Conservation (phyloP, 2,797 vertebrate genomes). For the Limnodromus scolopaceus region DNA sequence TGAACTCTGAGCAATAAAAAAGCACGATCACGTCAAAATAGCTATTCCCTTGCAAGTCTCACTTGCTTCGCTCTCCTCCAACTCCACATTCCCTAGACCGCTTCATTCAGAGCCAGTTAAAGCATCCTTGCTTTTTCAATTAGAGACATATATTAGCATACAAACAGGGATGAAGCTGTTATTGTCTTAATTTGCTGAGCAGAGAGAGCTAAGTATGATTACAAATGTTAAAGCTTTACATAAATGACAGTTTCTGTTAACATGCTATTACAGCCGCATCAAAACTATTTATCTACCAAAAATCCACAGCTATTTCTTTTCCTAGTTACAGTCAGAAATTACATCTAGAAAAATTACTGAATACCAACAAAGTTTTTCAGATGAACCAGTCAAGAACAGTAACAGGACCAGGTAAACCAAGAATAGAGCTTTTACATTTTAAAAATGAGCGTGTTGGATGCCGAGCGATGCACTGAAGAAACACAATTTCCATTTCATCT, state of each 20-base stretch:
- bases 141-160: neutral
- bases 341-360: neutral
- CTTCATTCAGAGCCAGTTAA: neutral
- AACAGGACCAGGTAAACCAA: neutral
- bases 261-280: neutral
- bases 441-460: neutral
- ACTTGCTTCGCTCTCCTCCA: neutral
- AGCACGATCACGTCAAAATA: accelerated
- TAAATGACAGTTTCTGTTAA: neutral
- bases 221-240: neutral
- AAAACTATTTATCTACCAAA: neutral
- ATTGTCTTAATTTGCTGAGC: neutral
- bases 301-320: neutral
- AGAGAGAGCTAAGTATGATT: neutral
- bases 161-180: neutral
- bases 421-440: neutral
- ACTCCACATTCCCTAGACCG: neutral
- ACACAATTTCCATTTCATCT: neutral
- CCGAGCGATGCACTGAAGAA: neutral
- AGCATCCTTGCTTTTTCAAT: neutral
- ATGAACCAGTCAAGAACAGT: neutral
- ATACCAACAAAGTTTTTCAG: neutral
- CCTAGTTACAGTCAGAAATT: neutral
- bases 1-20: neutral
- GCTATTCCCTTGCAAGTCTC: neutral